Percentiles rank a stretch among this genome's conserved stretches.
These are phyloP conservation scores for Pungitius pungitius DNA, from an alignment of 2,113 vertebrate genomes.

Conservation along the genomic window DNA sequence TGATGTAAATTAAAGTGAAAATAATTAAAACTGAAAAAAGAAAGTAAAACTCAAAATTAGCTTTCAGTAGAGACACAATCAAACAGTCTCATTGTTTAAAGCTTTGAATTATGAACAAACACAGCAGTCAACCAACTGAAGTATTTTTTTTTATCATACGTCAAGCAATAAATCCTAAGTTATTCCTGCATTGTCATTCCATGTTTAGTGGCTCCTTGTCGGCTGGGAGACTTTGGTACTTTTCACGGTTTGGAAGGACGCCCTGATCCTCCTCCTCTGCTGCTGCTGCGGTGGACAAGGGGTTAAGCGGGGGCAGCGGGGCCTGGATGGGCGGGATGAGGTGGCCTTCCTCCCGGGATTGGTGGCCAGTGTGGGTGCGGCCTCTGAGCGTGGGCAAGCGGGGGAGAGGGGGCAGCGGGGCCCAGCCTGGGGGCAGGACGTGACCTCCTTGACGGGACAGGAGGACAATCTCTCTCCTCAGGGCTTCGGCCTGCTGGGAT, in stretches of 20 bases:
- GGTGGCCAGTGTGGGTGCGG: background rate
- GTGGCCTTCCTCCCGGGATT: background rate
- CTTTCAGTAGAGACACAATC: too few species aligned
- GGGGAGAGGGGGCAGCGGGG: conserved; percentile 14
- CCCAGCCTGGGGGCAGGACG: conserved; percentile 72
- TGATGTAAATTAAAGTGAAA: too few species aligned
- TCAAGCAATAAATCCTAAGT: too few species aligned
- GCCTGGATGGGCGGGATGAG: background rate
- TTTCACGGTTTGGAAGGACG: background rate
- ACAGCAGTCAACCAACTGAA: too few species aligned
- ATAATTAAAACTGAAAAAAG: too few species aligned
- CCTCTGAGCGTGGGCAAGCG: background rate
- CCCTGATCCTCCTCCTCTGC: background rate
- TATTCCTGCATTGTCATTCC: too few species aligned
- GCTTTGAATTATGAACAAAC: too few species aligned
- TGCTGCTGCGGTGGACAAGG: background rate
- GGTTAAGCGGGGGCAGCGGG: background rate
- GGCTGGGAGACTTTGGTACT: too few species aligned
- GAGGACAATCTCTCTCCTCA: conserved; percentile 80
- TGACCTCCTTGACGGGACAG: conserved; percentile 77
- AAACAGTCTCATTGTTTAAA: too few species aligned
- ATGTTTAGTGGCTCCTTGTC: too few species aligned
- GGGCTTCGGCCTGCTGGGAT: conserved; percentile 55
- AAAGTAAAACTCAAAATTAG: too few species aligned
- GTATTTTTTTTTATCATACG: too few species aligned